These are phyloP conservation scores for Oophaga pumilio DNA, from an alignment of 2,113 vertebrate genomes.

Conservation along the genomic window DNA sequence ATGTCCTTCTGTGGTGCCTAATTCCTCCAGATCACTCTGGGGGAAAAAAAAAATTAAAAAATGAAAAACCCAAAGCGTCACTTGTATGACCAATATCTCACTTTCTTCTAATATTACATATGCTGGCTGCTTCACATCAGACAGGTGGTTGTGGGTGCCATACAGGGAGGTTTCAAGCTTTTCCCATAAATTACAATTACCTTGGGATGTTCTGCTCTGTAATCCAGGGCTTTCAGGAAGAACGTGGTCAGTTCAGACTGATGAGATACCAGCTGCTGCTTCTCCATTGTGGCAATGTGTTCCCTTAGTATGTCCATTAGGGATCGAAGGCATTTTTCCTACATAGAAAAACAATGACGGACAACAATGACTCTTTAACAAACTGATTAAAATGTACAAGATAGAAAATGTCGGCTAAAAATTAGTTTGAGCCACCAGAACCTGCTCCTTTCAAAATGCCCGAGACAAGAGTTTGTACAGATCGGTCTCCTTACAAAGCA, in stretches of 20 bases:
- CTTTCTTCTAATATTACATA: not conserved
- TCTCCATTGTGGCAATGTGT: constrained; percentile 85
- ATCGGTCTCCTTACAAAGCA: too few relatives aligned
- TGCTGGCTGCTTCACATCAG: not conserved
- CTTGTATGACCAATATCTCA: not conserved
- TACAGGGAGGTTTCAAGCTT: not conserved
- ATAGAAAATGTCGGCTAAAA: too few relatives aligned
- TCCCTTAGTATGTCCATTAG: constrained; percentile 88
- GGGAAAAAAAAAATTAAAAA: not conserved
- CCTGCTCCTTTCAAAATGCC: too few relatives aligned
- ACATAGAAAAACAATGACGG: constrained; percentile 36
- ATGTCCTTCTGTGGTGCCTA: constrained; percentile 76
- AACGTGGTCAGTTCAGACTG: constrained; percentile 88
- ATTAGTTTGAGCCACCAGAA: too few relatives aligned
- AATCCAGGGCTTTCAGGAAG: constrained; percentile 88
- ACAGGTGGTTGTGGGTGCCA: not conserved
- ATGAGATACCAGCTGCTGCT: constrained; percentile 80
- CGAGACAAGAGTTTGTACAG: too few relatives aligned
- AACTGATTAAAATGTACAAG: not conserved
- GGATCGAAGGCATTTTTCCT: constrained; percentile 77
- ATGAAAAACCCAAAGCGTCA: not conserved
- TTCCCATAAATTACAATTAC: constrained; percentile 64
- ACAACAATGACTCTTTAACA: too few relatives aligned
- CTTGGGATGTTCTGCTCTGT: constrained; percentile 80
- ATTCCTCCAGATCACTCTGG: constrained; percentile 72